A percentile compares a stretch with the other conserved stretches of the same genome.
These are phyloP conservation scores for Ophonus ardosiacus DNA, from an alignment of 2,888 invertebrate genomes.

Conservation along the genomic window DNA sequence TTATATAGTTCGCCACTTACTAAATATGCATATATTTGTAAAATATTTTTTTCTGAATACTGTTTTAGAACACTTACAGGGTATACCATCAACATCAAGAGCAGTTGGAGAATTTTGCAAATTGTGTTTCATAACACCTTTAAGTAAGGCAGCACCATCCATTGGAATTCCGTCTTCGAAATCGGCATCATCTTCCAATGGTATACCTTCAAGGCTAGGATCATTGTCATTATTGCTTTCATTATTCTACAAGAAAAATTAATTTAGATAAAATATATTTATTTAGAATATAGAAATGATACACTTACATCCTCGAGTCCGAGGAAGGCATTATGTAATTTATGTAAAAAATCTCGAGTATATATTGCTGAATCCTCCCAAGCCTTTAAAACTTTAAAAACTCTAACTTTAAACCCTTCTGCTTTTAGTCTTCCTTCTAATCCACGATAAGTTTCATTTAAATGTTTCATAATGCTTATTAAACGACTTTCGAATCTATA, in stretches of 20 bases:
- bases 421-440: conserved; percentile 93
- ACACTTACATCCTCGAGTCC: conserved; percentile 80
- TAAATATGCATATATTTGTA: not conserved
- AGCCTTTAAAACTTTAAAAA: conserved; percentile 92
- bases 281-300: not conserved
- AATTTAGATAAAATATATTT: not conserved
- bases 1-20: conserved; percentile 51
- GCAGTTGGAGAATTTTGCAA: conserved; percentile 72
- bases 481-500: conserved; percentile 90
- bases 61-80: conserved; percentile 74
- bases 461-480: conserved; percentile 85
- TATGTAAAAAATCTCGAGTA: conserved; percentile 93
- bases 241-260: conserved; percentile 5
- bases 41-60: too few relatives aligned
- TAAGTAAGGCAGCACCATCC: conserved; percentile 89
- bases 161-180: conserved; percentile 84
- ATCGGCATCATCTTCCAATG: conserved; percentile 76
- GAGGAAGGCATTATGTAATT: conserved; percentile 92
- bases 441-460: conserved; percentile 84
- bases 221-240: conserved; percentile 54
- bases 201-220: conserved; percentile 81
- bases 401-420: conserved; percentile 96
- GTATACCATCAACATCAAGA: conserved; percentile 85
- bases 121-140: conserved; percentile 81
- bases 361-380: conserved; percentile 99